Percentiles rank a stretch among this genome's conserved stretches.
These are phyloP conservation scores for Puma concolor DNA, from an alignment of 2,113 vertebrate genomes.

Conservation along the genomic window DNA sequence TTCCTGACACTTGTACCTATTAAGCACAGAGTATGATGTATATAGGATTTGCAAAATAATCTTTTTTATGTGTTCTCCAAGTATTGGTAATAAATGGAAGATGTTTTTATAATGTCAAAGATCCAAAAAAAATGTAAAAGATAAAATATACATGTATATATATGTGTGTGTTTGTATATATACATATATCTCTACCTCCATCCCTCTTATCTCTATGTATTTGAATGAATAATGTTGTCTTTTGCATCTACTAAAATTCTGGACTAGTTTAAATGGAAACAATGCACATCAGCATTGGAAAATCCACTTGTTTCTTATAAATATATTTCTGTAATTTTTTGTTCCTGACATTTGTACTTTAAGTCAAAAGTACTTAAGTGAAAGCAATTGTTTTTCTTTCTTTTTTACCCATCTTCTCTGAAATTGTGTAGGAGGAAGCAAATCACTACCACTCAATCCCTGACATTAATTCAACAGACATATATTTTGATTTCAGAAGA, in stretches of 20 bases:
- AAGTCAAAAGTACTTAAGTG: conserved; percentile 28
- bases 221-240: neutral
- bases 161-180: neutral
- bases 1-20: neutral
- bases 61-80: neutral
- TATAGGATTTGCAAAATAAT: neutral
- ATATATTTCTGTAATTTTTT: neutral
- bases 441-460: conserved; percentile 13
- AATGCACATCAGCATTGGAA: neutral
- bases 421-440: conserved; percentile 7
- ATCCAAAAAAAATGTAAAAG: neutral
- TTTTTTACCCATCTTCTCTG: neutral
- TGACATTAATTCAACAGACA: conserved; percentile 58
- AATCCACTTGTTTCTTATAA: conserved; percentile 6
- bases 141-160: neutral
- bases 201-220: neutral
- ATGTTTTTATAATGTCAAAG: neutral
- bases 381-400: conserved; percentile 5
- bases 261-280: conserved; percentile 15
- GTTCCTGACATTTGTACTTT: conserved; percentile 23
- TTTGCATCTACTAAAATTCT: neutral
- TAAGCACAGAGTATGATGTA: neutral
- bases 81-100: neutral
- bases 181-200: neutral
- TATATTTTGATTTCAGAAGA: conserved; percentile 67